Conservation (phyloP, 1,140 invertebrate genomes). For the Apis mellifera region DNA sequence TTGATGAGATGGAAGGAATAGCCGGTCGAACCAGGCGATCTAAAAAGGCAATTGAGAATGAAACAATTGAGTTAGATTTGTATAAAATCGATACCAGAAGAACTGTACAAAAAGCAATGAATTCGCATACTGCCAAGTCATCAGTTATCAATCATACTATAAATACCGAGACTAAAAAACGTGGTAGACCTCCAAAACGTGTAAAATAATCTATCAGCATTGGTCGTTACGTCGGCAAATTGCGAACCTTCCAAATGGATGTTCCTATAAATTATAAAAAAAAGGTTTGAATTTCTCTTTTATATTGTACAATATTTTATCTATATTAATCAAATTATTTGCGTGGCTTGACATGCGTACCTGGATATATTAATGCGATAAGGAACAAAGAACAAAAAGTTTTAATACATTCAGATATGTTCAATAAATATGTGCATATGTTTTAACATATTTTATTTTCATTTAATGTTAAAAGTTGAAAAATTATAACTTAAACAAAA, state of each 20-base stretch:
- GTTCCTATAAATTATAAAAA: conserved; percentile 64
- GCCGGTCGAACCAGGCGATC: conserved; percentile 75
- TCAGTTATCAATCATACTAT: conserved; percentile 27
- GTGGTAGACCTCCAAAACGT: conserved; percentile 63
- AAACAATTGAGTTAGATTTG: conserved; percentile 37
- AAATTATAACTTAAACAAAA: not conserved
- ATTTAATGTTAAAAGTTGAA: not conserved
- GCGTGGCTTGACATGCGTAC: conserved; percentile 59
- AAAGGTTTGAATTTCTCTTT: conserved; percentile 44
- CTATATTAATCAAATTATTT: conserved; percentile 62
- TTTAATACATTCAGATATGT: not conserved
- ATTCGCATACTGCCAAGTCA: conserved; percentile 44
- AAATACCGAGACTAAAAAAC: conserved; percentile 52
- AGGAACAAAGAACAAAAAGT: not conserved
- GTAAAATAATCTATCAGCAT: conserved; percentile 42
- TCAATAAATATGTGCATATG: not conserved
- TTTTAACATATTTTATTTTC: conserved; percentile 32
- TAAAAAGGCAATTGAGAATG: conserved; percentile 39
- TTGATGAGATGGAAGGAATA: conserved; percentile 74
- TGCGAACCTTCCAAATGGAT: conserved; percentile 60
- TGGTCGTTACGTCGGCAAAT: conserved; percentile 28
- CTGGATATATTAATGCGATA: conserved; percentile 52
- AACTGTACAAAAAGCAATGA: conserved; percentile 33
- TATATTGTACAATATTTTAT: conserved; percentile 54
- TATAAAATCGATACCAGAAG: conserved; percentile 29